Evolutionary conservation across 2,113 vertebrate species (phyloP).

Genomic region (Carlito syrichta): DNA sequence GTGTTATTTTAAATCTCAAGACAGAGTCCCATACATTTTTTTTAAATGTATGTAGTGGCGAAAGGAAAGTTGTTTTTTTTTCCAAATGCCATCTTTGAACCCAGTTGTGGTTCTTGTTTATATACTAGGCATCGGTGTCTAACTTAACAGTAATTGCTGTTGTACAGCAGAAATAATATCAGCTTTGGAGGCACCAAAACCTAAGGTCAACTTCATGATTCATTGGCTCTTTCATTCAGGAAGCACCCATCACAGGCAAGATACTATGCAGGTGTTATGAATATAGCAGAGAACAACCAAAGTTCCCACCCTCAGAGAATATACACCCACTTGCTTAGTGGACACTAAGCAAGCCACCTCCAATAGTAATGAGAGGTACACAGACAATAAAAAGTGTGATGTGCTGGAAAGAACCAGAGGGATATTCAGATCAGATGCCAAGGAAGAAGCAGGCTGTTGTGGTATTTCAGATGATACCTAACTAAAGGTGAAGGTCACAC

Average conservation of each 20-base stretch:
- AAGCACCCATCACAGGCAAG: background rate
- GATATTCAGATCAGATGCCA: fast-evolving
- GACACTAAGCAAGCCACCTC: background rate
- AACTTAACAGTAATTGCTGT: background rate
- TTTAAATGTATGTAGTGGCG: too few species aligned
- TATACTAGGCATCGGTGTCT: background rate
- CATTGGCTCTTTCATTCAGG: background rate
- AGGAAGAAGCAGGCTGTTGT: background rate
- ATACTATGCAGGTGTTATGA: fast-evolving
- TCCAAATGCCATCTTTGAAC: background rate
- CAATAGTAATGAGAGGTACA: background rate
- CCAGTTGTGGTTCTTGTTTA: background rate
- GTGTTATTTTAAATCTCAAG: background rate
- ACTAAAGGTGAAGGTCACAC: background rate
- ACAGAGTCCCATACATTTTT: too few species aligned
- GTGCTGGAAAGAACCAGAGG: fast-evolving
- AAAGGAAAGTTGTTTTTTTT: too few species aligned
- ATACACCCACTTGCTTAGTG: fast-evolving
- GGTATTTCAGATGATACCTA: background rate
- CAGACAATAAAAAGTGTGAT: fast-evolving
- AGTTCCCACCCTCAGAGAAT: fast-evolving
- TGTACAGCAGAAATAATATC: fast-evolving
- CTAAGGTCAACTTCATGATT: background rate
- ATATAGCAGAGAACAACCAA: background rate
- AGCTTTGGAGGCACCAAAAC: background rate